Evolutionary conservation across 2,113 vertebrate species (phyloP).

Genomic region (Nipponia nippon): DNA sequence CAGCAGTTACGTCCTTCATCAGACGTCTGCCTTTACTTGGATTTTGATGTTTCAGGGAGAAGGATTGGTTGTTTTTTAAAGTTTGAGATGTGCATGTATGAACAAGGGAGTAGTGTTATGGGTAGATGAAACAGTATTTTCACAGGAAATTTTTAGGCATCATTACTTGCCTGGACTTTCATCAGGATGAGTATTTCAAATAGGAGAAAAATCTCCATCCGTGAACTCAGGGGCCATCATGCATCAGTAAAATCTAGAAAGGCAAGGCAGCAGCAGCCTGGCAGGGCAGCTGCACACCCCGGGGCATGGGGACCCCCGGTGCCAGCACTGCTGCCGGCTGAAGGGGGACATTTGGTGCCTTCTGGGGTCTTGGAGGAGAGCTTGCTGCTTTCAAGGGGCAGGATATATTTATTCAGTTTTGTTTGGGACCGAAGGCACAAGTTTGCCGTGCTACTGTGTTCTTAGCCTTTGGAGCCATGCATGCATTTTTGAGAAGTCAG

Average conservation of each 20-base stretch:
- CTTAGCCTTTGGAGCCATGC: background rate
- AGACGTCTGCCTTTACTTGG: background rate
- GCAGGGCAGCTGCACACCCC: background rate
- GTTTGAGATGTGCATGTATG: background rate
- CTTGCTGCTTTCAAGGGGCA: background rate
- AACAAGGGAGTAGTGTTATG: background rate
- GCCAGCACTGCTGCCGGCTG: background rate
- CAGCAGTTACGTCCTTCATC: background rate
- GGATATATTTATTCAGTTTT: background rate
- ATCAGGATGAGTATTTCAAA: background rate
- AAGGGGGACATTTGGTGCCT: background rate
- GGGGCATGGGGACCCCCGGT: fast-evolving
- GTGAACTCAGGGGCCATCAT: background rate
- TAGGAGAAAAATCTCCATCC: background rate
- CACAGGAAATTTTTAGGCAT: background rate
- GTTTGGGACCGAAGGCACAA: background rate
- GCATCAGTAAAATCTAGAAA: background rate
- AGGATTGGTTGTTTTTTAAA: background rate
- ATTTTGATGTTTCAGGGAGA: fast-evolving
- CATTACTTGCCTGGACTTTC: background rate
- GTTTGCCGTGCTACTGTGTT: fast-evolving
- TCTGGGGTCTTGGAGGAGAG: background rate
- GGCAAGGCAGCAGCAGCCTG: background rate
- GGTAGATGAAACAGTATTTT: background rate
- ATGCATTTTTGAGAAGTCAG: background rate